Conservation (phyloP, 2,797 vertebrate species). For the Furcifer pardalis region DNA sequence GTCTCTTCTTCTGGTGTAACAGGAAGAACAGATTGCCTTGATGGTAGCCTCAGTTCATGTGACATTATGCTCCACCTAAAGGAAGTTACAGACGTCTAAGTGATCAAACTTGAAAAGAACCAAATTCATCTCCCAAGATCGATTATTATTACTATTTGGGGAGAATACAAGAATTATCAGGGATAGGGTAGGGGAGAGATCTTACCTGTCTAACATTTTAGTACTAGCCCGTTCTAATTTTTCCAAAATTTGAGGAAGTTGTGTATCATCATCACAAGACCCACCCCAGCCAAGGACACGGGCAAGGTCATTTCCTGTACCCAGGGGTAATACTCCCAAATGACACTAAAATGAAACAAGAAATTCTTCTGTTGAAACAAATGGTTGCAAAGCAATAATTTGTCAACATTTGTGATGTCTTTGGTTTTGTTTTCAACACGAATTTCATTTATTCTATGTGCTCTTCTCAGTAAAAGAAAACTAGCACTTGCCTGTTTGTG, state of each 20-base stretch:
- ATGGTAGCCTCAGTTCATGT: conserved; percentile 95
- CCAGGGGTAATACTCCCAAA: conserved; percentile 92
- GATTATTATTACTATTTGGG: not conserved
- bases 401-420: not conserved
- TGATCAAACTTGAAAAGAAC: conserved; percentile 14
- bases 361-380: not conserved
- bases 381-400: not conserved
- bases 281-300: conserved; percentile 97
- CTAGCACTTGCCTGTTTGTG: conserved; percentile 89
- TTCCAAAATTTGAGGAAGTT: conserved; percentile 96
- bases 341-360: conserved; percentile 87
- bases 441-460: not conserved
- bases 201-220: conserved; percentile 94
- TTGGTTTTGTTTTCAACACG: not conserved
- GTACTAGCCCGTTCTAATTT: conserved; percentile 97
- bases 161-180: not conserved
- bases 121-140: not conserved
- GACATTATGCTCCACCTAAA: conserved; percentile 99
- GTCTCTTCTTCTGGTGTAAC: conserved; percentile 84
- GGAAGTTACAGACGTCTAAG: conserved; percentile 45
- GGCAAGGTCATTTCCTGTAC: conserved; percentile 96
- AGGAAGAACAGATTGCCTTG: conserved; percentile 88
- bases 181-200: not conserved
- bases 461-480: not conserved
- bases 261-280: conserved; percentile 95